Evolutionary conservation across 2,888 invertebrate species (phyloP).

Genomic region (Nomada hirtipes): DNA sequence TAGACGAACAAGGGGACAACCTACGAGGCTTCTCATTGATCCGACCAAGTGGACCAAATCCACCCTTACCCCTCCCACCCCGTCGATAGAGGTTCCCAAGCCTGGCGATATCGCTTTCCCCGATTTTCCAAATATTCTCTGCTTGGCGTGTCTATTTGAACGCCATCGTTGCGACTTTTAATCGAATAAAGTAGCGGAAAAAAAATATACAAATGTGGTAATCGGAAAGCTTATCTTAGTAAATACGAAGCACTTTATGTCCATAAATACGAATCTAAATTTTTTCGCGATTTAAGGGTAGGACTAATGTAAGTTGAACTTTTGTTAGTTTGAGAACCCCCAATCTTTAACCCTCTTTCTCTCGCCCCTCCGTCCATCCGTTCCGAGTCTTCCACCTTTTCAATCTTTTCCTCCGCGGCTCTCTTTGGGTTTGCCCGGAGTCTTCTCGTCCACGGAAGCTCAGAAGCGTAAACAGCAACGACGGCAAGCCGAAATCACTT

Average conservation of each 20-base stretch:
- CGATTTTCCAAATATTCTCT: not conserved
- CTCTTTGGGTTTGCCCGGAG: conserved; percentile 6
- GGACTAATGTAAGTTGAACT: not conserved
- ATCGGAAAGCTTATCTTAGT: not conserved
- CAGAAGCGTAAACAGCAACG: conserved; percentile 42
- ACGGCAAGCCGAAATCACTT: conserved; percentile 22
- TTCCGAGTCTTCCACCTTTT: conserved; percentile 18
- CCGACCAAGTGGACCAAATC: conserved; percentile 48
- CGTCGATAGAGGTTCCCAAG: conserved; percentile 32
- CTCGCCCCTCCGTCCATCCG: not conserved
- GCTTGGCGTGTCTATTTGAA: not conserved
- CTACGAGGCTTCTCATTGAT: conserved; percentile 52
- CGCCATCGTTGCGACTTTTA: not conserved
- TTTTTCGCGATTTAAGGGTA: not conserved
- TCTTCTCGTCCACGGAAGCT: conserved; percentile 8
- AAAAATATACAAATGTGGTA: too few relatives aligned
- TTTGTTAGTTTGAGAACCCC: conserved; percentile 20
- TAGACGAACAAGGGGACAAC: conserved; percentile 46
- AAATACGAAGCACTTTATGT: too few relatives aligned
- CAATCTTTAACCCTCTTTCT: not conserved
- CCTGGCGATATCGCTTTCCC: not conserved
- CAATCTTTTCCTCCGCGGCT: conserved; percentile 11
- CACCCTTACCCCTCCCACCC: conserved; percentile 23
- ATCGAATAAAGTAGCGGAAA: not conserved
- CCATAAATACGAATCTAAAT: not conserved